phyloP scores from a whole-genome alignment of 2,888 invertebrate genomes.

The Portevinia maculata region DNA sequence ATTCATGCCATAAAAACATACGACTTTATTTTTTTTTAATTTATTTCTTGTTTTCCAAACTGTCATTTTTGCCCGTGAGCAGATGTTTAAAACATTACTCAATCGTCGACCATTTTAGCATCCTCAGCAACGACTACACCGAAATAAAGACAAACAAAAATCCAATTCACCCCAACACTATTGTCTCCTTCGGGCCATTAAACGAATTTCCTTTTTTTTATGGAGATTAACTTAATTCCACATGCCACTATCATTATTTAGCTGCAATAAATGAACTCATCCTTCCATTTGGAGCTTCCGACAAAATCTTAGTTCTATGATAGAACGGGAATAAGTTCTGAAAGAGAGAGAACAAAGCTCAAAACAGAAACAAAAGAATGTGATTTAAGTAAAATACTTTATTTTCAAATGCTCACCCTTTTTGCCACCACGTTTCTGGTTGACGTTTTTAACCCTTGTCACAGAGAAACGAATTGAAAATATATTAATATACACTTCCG shows the following conservation, averaged over 20 bases:
- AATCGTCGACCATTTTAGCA: constrained; percentile 5
- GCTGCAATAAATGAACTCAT: constrained; percentile 35
- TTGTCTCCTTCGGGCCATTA: constrained; percentile 57
- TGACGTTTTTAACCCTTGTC: constrained; percentile 49
- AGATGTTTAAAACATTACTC: constrained; percentile 33
- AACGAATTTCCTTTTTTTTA: constrained; percentile 28
- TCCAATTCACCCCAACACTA: constrained; percentile 16
- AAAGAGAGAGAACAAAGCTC: background rate
- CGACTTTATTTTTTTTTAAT: constrained; percentile 42
- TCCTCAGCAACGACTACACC: background rate
- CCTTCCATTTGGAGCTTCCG: background rate
- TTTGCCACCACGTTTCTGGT: background rate
- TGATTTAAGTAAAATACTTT: constrained; percentile 48
- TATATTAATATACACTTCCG: constrained; percentile 24
- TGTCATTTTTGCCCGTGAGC: constrained; percentile 15
- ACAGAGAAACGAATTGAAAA: constrained; percentile 37
- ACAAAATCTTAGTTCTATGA: background rate
- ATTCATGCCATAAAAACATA: constrained; percentile 37
- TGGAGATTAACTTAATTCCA: constrained; percentile 51
- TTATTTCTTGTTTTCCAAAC: constrained; percentile 37
- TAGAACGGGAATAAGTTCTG: background rate
- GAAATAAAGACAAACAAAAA: background rate
- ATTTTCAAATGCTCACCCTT: constrained; percentile 32
- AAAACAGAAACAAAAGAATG: constrained; percentile 40
- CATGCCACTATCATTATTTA: constrained; percentile 52